A percentile compares a stretch with the other conserved stretches of the same genome.
Conservation (phyloP, 2,113 vertebrate genomes). For the Odocoileus virginianus region DNA sequence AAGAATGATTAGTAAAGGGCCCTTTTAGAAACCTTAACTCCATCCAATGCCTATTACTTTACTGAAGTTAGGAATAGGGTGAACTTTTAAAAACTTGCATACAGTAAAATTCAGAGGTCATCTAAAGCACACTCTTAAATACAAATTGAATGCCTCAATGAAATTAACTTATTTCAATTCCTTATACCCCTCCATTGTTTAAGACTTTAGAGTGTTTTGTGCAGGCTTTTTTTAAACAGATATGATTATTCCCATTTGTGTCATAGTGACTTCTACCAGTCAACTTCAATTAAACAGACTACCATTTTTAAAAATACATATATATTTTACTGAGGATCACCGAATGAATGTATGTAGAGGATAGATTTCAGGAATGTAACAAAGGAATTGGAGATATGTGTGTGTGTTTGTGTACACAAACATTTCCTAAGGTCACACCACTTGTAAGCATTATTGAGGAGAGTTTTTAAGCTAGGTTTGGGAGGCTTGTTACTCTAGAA, state of each 20-base stretch:
- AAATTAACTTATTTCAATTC: not conserved
- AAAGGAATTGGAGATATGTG: not conserved
- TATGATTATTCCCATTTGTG: not conserved
- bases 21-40: not conserved
- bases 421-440: not conserved
- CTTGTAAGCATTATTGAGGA: not conserved
- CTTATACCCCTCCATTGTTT: not conserved
- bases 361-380: not conserved
- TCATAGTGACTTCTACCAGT: not conserved
- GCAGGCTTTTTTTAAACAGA: not conserved
- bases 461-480: not conserved
- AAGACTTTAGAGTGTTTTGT: not conserved
- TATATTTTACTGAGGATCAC: not conserved
- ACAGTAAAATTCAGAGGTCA: not conserved
- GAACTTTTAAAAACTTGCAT: not conserved
- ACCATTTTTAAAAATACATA: not conserved
- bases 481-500: not conserved
- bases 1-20: not conserved
- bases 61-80: not conserved
- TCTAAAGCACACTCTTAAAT: not conserved
- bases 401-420: not conserved
- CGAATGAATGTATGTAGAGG: not conserved
- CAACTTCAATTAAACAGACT: not conserved
- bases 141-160: not conserved
- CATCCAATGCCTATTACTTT: not conserved